Conservation (phyloP, 2,888 invertebrate genomes). For the Drosophila hamatofila region DNA sequence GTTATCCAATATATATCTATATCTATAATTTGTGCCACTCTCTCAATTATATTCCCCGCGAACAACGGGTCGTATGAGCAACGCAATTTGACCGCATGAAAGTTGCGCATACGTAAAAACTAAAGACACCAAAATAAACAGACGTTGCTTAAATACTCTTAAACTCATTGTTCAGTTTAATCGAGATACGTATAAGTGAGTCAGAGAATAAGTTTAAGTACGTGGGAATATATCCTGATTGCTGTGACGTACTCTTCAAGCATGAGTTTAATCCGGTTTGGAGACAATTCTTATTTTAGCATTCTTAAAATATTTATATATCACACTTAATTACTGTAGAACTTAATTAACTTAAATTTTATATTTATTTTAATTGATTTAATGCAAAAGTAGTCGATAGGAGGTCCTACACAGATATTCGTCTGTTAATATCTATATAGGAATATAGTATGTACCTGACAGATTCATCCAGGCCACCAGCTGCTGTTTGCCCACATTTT, state of each 20-base stretch:
- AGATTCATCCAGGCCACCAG: neutral
- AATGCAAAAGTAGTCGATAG: neutral
- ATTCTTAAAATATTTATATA: neutral
- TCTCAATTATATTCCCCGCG: slow-evolving; percentile 12
- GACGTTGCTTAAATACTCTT: neutral
- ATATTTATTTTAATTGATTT: neutral
- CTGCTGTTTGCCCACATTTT: neutral
- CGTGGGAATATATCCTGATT: neutral
- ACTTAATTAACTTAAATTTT: neutral
- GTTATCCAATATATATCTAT: slow-evolving; percentile 36
- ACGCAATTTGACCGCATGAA: slow-evolving; percentile 42
- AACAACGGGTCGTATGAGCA: slow-evolving; percentile 61
- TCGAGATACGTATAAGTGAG: neutral
- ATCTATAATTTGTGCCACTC: slow-evolving; percentile 16
- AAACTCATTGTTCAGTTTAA: too few relatives aligned
- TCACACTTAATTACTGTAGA: neutral
- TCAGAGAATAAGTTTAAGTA: neutral
- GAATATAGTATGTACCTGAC: too few relatives aligned
- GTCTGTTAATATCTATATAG: neutral
- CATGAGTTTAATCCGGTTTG: neutral
- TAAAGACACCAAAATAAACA: neutral
- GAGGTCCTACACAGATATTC: rapidly evolving
- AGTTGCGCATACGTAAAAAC: slow-evolving; percentile 36
- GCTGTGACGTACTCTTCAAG: neutral
- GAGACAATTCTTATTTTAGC: neutral